phyloP scores from a whole-genome alignment of 2,113 vertebrate species.

The Xiphophorus maculatus region DNA sequence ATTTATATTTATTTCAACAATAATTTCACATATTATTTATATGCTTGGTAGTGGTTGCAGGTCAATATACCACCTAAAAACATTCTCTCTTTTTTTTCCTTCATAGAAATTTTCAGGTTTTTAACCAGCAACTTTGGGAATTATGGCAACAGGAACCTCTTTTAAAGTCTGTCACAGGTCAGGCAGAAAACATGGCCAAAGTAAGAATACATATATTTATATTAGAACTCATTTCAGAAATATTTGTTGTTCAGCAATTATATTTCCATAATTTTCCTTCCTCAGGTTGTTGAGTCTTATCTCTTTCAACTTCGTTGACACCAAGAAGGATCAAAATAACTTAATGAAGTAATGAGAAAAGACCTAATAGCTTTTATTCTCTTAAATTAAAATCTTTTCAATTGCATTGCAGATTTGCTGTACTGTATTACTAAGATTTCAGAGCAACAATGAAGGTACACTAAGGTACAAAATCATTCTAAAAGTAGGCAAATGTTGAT shows the following conservation, averaged over 20 bases:
- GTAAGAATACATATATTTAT: conserved; percentile 65
- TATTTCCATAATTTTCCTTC: conserved; percentile 3
- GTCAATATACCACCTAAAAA: neutral
- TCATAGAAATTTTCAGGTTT: conserved; percentile 86
- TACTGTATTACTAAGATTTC: neutral
- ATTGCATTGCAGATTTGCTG: neutral
- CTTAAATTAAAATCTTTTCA: neutral
- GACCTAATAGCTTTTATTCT: conserved; percentile 5
- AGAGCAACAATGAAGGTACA: conserved; percentile 15
- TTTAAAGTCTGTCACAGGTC: conserved; percentile 85
- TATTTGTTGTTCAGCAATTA: neutral
- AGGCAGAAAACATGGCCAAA: conserved; percentile 88
- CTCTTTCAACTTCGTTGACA: conserved; percentile 87
- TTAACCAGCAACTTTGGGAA: conserved; percentile 86
- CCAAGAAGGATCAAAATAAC: conserved; percentile 23
- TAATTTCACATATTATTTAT: too few relatives aligned
- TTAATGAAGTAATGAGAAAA: neutral
- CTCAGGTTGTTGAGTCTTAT: conserved; percentile 87
- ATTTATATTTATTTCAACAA: too few relatives aligned
- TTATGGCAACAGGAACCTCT: conserved; percentile 85
- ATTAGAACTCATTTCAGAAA: neutral
- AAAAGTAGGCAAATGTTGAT: neutral
- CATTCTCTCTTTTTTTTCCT: neutral
- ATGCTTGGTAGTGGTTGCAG: too few relatives aligned
- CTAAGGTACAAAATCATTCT: conserved; percentile 15